These are phyloP conservation scores for Gephyroberyx darwinii DNA, from an alignment of 2,797 vertebrate genomes.

Conservation along the genomic window DNA sequence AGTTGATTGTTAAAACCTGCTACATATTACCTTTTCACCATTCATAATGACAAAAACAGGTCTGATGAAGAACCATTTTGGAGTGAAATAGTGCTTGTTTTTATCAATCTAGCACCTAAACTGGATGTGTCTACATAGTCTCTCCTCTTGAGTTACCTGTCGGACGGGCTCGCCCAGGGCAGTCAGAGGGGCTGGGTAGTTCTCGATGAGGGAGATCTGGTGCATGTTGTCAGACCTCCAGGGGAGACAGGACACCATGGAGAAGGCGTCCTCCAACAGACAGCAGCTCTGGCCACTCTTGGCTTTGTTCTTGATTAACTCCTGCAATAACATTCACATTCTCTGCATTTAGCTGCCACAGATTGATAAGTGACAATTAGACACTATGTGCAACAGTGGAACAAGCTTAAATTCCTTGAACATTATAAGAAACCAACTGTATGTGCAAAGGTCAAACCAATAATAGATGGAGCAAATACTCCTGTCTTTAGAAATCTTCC, in stretches of 20 bases:
- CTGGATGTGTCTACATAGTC: background rate
- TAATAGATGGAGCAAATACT: background rate
- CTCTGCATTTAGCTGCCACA: background rate
- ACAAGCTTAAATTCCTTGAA: background rate
- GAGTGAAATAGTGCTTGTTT: too few relatives aligned
- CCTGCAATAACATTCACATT: conserved; percentile 74
- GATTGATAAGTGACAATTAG: too few relatives aligned
- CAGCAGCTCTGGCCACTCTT: conserved; percentile 89
- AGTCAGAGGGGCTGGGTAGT: conserved; percentile 92
- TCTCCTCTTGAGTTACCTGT: conserved; percentile 81
- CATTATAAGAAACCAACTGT: too few relatives aligned
- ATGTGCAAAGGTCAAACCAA: background rate
- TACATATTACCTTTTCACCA: too few relatives aligned
- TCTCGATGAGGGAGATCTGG: conserved; percentile 93
- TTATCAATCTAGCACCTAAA: background rate
- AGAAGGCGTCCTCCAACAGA: conserved; percentile 92
- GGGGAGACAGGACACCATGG: conserved; percentile 89
- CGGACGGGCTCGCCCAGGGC: conserved; percentile 92
- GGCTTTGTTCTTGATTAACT: conserved; percentile 95
- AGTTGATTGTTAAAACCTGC: too few relatives aligned
- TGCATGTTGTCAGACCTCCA: conserved; percentile 92
- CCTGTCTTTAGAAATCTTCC: too few relatives aligned
- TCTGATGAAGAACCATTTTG: background rate
- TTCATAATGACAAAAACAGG: background rate
- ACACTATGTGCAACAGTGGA: background rate